A percentile compares a stretch with the other conserved stretches of the same genome.
These are phyloP conservation scores for Pelodiscus sinensis DNA, from an alignment of 2,113 vertebrate species.

Conservation along the genomic window DNA sequence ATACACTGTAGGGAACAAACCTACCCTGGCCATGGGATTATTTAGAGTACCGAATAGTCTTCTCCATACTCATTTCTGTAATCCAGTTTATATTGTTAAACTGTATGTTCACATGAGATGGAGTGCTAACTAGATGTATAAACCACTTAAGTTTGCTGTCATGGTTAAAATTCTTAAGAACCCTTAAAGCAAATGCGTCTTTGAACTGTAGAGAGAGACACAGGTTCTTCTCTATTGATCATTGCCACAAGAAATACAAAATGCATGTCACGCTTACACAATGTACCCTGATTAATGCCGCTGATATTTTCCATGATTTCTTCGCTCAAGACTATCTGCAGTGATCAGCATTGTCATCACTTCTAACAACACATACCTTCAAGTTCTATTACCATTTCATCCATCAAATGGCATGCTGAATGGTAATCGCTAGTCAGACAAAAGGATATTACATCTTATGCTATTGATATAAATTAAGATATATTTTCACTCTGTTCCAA, in stretches of 20 bases:
- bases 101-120: background rate
- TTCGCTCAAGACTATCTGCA: background rate
- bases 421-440: background rate
- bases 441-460: accelerated
- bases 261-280: background rate
- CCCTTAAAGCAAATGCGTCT: background rate
- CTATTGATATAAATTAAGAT: background rate
- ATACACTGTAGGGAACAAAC: background rate
- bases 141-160: background rate
- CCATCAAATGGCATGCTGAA: background rate
- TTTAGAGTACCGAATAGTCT: background rate
- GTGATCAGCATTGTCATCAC: background rate
- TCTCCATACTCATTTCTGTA: background rate
- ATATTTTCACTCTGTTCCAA: background rate
- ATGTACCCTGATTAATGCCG: constrained; percentile 1
- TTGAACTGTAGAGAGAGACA: accelerated
- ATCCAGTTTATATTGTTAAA: background rate
- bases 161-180: background rate
- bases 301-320: constrained; percentile 13
- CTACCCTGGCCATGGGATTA: background rate
- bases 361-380: background rate
- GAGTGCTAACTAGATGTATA: background rate
- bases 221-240: background rate
- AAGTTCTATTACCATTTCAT: background rate
- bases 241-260: background rate